Conservation (phyloP, 30 jellyfish, hydroid and myxozoan species). For the Chrysaora quinquecirrha region DNA sequence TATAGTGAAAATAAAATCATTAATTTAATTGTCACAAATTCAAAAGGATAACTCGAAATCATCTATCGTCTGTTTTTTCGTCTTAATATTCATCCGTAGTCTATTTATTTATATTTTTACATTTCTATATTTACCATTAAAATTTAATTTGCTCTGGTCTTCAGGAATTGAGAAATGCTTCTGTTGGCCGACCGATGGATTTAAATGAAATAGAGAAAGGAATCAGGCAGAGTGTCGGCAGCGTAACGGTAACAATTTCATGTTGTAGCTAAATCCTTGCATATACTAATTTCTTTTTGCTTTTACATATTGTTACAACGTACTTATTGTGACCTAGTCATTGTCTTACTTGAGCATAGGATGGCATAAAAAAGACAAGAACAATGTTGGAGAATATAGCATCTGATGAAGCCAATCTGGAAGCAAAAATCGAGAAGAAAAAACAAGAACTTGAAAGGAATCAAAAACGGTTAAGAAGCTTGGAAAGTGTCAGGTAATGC, state of each 20-base stretch:
- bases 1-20: no score
- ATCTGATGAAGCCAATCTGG: slow-evolving; percentile 96
- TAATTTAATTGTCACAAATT: no score
- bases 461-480: slow-evolving; percentile 86
- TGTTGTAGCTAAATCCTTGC: no score
- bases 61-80: no score
- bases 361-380: slow-evolving; percentile 68
- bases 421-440: slow-evolving; percentile 93
- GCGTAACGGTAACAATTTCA: slow-evolving; percentile 74
- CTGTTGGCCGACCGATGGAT: slow-evolving; percentile 96
- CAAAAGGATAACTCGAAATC: no score
- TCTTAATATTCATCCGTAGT: no score
- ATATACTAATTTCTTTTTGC: no score
- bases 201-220: slow-evolving; percentile 90
- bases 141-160: no score
- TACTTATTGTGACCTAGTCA: neutral
- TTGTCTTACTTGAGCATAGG: no score
- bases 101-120: neutral
- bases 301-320: neutral
- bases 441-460: slow-evolving; percentile 92
- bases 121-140: no score
- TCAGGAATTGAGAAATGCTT: slow-evolving; percentile 79
- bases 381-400: slow-evolving; percentile 89
- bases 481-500: slow-evolving; percentile 92
- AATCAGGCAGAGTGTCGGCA: slow-evolving; percentile 69